A percentile compares a stretch with the other conserved stretches of the same genome.
Evolutionary conservation across 2,797 vertebrate genomes (phyloP).

Genomic region (Syndactyla subalaris): DNA sequence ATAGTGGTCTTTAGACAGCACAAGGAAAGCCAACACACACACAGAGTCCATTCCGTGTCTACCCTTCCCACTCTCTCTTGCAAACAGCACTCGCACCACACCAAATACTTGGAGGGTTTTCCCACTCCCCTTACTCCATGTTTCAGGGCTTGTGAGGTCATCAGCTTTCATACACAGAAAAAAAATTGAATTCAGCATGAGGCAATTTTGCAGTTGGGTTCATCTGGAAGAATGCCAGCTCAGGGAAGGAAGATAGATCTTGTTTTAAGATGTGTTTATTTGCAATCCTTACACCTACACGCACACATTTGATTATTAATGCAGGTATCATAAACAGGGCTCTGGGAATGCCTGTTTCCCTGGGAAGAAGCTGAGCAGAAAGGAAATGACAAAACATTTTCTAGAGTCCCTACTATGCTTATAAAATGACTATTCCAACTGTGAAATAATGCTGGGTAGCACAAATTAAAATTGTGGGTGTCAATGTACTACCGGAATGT

Average conservation of each 20-base stretch:
- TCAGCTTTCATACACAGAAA: background rate
- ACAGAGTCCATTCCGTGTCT: background rate
- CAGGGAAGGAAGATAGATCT: slow-evolving; percentile 14
- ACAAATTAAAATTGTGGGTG: background rate
- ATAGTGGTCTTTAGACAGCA: background rate
- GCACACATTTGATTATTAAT: background rate
- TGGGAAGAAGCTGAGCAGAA: background rate
- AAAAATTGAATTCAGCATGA: background rate
- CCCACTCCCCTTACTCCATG: background rate
- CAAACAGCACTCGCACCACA: background rate
- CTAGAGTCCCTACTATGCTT: background rate
- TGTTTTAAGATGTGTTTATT: slow-evolving; percentile 57
- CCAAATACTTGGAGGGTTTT: background rate
- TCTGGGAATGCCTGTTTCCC: background rate
- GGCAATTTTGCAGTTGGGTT: background rate
- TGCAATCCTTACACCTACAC: slow-evolving; percentile 11
- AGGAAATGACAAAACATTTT: slow-evolving; percentile 23
- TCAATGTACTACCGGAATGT: background rate
- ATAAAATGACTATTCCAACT: slow-evolving; percentile 20
- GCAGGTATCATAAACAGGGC: background rate
- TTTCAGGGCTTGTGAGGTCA: background rate
- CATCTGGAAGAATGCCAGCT: background rate
- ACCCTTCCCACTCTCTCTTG: background rate
- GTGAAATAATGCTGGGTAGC: background rate
- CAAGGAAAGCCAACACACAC: background rate